Percentiles rank a stretch among this genome's conserved stretches.
Conservation (phyloP, 2,888 invertebrate genomes). For the Sphecodes monilicornis region DNA sequence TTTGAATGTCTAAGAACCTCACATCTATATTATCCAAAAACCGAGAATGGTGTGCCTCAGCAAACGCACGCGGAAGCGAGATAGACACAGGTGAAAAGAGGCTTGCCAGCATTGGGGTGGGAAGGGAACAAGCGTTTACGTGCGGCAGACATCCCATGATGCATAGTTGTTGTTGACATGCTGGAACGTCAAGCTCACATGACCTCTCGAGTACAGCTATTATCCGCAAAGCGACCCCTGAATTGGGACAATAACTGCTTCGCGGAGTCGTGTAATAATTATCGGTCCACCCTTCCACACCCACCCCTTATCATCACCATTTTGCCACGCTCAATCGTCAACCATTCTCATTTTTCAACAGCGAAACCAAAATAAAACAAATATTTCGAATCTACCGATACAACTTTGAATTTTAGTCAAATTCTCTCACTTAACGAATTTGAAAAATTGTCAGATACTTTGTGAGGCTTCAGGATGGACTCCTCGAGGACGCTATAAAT, state of each 20-base stretch:
- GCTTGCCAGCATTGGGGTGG: slow-evolving; percentile 43
- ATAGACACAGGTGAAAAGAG: neutral
- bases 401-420: neutral
- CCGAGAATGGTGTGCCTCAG: slow-evolving; percentile 16
- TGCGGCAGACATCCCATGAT: slow-evolving; percentile 83
- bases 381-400: neutral
- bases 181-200: slow-evolving; percentile 83
- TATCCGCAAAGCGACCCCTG: slow-evolving; percentile 77
- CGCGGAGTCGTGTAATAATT: slow-evolving; percentile 77
- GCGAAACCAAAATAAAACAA: neutral
- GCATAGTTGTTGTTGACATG: slow-evolving; percentile 84
- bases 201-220: slow-evolving; percentile 81
- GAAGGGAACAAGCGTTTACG: slow-evolving; percentile 73
- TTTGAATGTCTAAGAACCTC: neutral
- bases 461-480: neutral
- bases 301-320: slow-evolving; percentile 47
- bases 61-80: neutral
- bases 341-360: neutral
- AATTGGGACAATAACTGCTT: slow-evolving; percentile 81
- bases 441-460: neutral
- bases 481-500: neutral
- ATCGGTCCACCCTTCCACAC: slow-evolving; percentile 65
- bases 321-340: slow-evolving; percentile 60
- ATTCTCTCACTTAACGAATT: neutral
- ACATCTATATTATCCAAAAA: neutral